A percentile compares a stretch with the other conserved stretches of the same genome.
Conservation (phyloP, 2,113 vertebrate genomes). For the Ophthalmolycus amberensis region DNA sequence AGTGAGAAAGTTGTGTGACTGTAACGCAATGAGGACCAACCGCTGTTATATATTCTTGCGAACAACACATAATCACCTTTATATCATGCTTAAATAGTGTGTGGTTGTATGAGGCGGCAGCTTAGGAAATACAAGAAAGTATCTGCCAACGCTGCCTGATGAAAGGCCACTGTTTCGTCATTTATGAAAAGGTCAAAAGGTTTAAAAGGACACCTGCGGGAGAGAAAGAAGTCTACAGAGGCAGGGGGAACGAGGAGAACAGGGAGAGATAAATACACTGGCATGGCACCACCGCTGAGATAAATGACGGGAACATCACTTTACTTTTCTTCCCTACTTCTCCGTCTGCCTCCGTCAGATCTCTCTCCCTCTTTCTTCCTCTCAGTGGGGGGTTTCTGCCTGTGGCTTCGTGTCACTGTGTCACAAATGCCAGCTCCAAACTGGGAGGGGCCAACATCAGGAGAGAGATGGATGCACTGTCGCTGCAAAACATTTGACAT, state of each 20-base stretch:
- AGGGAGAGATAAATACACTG: constrained; percentile 38
- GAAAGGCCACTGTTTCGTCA: not conserved
- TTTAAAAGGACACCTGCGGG: constrained; percentile 45
- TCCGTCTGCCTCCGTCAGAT: constrained; percentile 16
- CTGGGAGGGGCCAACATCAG: constrained; percentile 13
- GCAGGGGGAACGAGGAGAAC: constrained; percentile 1
- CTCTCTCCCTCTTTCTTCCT: constrained; percentile 38
- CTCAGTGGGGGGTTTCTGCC: constrained; percentile 51
- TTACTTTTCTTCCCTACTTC: constrained; percentile 38
- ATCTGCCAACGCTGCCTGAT: not conserved
- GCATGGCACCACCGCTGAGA: constrained; percentile 66
- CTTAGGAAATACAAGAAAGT: not conserved
- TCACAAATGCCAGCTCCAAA: constrained; percentile 60
- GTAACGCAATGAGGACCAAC: constrained; percentile 45
- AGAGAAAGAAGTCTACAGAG: constrained; percentile 30
- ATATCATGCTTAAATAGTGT: constrained; percentile 25
- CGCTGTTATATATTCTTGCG: constrained; percentile 15
- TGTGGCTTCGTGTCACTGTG: constrained; percentile 54
- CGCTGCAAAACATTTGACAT: not conserved
- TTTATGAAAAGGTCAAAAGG: constrained; percentile 50
- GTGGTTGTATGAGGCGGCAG: not conserved
- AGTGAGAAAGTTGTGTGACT: constrained; percentile 2
- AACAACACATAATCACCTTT: constrained; percentile 34
- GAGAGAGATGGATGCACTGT: not conserved
- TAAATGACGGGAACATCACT: constrained; percentile 64